Evolutionary conservation across 2,797 vertebrate species (phyloP).

Genomic region (Varecia variegata): DNA sequence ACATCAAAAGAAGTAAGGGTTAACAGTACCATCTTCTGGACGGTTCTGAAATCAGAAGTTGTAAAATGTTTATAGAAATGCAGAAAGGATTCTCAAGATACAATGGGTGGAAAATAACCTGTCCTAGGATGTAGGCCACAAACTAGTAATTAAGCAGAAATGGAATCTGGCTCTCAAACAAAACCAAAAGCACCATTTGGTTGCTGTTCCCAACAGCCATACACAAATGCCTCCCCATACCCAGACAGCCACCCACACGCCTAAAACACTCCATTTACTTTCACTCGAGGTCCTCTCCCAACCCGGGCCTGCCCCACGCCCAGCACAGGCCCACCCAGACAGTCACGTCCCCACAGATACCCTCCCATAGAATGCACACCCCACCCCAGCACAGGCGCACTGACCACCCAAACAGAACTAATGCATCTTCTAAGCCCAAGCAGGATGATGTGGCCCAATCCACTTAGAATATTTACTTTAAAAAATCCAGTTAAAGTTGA

Average conservation of each 20-base stretch:
- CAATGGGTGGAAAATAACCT: not conserved
- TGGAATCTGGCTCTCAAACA: constrained; percentile 36
- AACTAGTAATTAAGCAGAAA: constrained; percentile 44
- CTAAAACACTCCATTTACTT: accelerated
- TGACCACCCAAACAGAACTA: not conserved
- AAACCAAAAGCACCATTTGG: constrained; percentile 52
- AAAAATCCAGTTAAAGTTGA: constrained; percentile 4
- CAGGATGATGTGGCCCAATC: not conserved
- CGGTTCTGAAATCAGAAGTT: constrained; percentile 59
- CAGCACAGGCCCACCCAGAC: accelerated
- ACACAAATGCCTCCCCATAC: not conserved
- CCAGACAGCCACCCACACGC: accelerated
- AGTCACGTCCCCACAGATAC: no score
- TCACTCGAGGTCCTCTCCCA: not conserved
- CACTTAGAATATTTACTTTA: constrained; percentile 21
- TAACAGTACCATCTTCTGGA: constrained; percentile 29
- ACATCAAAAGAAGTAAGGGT: constrained; percentile 26
- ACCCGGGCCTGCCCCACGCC: accelerated
- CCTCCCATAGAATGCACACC: not conserved
- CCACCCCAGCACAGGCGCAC: not conserved
- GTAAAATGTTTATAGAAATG: constrained; percentile 28
- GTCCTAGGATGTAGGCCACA: constrained; percentile 29
- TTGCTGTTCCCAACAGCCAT: constrained; percentile 1
- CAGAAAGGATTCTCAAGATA: constrained; percentile 7
- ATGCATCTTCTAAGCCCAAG: not conserved